phyloP scores from a whole-genome alignment of 2,888 invertebrate species.

The Sipha maydis region DNA sequence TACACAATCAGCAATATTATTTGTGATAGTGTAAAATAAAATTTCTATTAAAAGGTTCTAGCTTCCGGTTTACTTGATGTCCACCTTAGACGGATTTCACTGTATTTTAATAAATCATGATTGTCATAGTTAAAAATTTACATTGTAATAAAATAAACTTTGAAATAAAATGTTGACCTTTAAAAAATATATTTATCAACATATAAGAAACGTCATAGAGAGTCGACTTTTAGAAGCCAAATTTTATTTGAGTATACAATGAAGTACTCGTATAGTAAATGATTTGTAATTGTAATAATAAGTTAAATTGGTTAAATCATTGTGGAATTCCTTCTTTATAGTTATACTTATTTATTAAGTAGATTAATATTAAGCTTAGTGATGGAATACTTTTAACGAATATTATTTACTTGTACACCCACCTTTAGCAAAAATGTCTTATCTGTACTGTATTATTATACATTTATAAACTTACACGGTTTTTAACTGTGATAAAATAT shows the following conservation, averaged over 20 bases:
- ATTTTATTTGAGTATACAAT: background rate
- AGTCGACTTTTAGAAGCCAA: background rate
- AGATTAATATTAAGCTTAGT: background rate
- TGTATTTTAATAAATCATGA: background rate
- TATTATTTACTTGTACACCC: too few species aligned
- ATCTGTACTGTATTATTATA: too few species aligned
- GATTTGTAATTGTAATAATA: background rate
- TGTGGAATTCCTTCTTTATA: background rate
- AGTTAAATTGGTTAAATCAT: background rate
- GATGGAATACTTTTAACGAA: background rate
- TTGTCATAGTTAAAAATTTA: background rate
- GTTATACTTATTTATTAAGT: background rate
- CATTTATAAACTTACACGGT: too few species aligned
- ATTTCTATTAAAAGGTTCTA: too few species aligned
- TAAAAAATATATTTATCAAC: background rate
- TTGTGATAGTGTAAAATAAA: too few species aligned
- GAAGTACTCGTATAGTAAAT: background rate
- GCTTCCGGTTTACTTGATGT: too few species aligned
- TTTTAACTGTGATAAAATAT: too few species aligned
- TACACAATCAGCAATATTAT: too few species aligned
- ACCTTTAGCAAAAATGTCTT: too few species aligned
- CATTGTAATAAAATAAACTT: background rate
- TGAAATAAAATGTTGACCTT: background rate
- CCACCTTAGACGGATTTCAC: background rate
- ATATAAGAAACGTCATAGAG: background rate